These are phyloP conservation scores for Formicarius rufipectus DNA, from an alignment of 2,113 vertebrate species.

Conservation along the genomic window DNA sequence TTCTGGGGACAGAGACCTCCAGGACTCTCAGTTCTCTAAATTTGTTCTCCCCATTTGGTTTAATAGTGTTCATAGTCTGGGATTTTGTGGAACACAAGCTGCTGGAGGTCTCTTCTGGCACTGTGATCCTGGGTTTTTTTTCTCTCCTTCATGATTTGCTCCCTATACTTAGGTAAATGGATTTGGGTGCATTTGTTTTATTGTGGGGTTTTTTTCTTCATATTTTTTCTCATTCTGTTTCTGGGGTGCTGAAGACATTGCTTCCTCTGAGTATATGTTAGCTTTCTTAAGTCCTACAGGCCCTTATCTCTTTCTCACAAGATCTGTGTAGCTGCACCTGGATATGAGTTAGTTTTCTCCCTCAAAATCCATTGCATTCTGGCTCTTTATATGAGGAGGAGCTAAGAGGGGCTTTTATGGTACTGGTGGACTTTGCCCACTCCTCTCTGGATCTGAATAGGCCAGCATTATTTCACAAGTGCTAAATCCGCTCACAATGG, in stretches of 20 bases:
- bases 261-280: background rate
- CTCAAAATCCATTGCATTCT: background rate
- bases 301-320: background rate
- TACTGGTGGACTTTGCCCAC: slow-evolving; percentile 28
- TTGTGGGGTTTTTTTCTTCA: background rate
- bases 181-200: background rate
- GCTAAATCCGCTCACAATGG: slow-evolving; percentile 55
- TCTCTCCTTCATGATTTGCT: background rate
- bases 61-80: background rate
- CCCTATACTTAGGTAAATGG: background rate
- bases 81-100: background rate
- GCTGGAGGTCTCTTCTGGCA: background rate
- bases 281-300: background rate
- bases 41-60: background rate
- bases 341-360: background rate
- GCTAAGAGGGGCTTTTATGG: background rate
- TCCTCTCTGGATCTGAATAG: slow-evolving; percentile 24
- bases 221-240: background rate
- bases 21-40: background rate
- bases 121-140: background rate
- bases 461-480: slow-evolving; percentile 55
- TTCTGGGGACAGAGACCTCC: background rate
- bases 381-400: background rate
- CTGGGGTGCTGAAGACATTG: background rate
- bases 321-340: background rate